These are phyloP conservation scores for Parambassis ranga DNA, from an alignment of 2,797 vertebrate species.

Conservation along the genomic window DNA sequence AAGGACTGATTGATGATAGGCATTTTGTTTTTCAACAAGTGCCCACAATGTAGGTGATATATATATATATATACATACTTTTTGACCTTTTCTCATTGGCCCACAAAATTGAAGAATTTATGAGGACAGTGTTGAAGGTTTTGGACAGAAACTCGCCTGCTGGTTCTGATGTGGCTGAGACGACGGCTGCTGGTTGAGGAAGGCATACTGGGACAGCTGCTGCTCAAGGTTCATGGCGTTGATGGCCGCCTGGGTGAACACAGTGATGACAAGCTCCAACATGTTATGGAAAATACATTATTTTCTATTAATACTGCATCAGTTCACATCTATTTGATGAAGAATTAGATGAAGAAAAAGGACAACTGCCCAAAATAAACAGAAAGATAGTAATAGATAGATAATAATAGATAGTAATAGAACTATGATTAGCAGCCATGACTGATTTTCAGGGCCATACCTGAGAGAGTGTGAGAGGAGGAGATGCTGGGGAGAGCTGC, in stretches of 20 bases:
- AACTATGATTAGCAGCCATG: neutral
- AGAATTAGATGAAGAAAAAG: too few species aligned
- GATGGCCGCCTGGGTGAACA: constrained; percentile 82
- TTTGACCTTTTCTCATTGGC: neutral
- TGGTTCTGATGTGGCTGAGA: constrained; percentile 76
- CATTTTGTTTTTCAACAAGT: neutral
- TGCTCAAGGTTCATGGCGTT: constrained; percentile 90
- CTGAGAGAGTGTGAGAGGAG: constrained; percentile 86
- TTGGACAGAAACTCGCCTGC: constrained; percentile 54
- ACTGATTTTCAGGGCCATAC: constrained; percentile 53
- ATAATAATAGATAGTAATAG: too few species aligned
- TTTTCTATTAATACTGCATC: too few species aligned
- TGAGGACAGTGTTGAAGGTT: too few species aligned
- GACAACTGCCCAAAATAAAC: too few species aligned
- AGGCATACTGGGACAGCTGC: constrained; percentile 88
- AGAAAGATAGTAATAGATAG: too few species aligned
- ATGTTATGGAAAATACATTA: neutral
- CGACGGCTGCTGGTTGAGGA: constrained; percentile 86
- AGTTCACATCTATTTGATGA: neutral
- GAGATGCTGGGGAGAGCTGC: constrained; percentile 86
- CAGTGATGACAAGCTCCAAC: neutral
- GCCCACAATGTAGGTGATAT: neutral
- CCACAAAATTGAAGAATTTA: neutral
- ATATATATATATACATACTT: neutral
- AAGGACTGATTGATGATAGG: neutral